These are phyloP conservation scores for Wiebesia pumilae DNA, from an alignment of 1,140 invertebrate species.

Conservation along the genomic window DNA sequence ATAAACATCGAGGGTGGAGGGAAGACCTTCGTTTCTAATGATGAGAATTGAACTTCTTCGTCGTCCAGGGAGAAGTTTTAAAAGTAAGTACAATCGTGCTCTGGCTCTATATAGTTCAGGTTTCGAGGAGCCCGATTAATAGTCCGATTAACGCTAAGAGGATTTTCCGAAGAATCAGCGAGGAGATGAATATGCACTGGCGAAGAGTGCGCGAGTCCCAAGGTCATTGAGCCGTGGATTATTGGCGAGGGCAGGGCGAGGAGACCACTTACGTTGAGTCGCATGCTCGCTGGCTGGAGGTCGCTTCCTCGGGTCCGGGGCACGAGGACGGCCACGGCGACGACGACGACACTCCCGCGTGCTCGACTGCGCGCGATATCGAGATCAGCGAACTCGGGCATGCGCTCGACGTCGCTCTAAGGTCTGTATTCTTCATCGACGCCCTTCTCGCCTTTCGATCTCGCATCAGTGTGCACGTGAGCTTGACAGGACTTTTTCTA, in stretches of 20 bases:
- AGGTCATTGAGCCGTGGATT: neutral
- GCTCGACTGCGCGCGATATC: neutral
- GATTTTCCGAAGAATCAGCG: neutral
- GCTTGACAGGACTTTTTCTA: too few species aligned
- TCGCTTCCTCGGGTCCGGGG: constrained; percentile 6
- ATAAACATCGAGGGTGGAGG: neutral
- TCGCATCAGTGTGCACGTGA: neutral
- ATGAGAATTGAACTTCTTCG: neutral
- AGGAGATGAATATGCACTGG: too few species aligned
- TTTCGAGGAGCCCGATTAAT: too few species aligned
- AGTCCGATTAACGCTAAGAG: too few species aligned
- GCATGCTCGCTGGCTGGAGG: constrained; percentile 24
- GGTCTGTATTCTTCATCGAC: neutral
- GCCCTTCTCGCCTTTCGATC: neutral
- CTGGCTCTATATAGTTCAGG: too few species aligned
- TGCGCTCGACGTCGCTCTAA: constrained; percentile 17
- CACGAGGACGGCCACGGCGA: neutral
- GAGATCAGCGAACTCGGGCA: constrained; percentile 18
- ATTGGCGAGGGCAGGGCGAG: too few species aligned
- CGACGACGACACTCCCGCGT: constrained; percentile 18
- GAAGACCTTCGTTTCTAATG: neutral
- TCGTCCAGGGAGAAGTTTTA: neutral
- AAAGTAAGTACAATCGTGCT: too few species aligned
- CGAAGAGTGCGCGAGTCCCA: neutral
- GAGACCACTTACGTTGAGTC: constrained; percentile 35